Evolutionary conservation across 2,797 vertebrate species (phyloP).

Genomic region (Orestias chungarensis): DNA sequence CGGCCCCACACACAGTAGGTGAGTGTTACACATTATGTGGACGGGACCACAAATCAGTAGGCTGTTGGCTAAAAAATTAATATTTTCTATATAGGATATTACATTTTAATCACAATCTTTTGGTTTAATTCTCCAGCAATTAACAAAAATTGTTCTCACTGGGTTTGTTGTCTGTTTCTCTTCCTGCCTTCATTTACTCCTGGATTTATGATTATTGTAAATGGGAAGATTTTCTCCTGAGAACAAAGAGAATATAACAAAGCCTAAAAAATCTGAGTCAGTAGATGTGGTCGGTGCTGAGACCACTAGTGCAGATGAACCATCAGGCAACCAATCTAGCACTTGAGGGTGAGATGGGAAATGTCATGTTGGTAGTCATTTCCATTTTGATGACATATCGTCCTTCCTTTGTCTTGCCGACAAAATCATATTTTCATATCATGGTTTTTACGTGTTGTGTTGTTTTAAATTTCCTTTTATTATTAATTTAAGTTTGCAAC

Average conservation of each 20-base stretch:
- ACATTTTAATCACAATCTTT: constrained; percentile 1
- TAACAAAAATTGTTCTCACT: constrained; percentile 13
- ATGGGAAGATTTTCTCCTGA: constrained; percentile 76
- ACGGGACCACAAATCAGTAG: background rate
- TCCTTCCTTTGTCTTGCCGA: constrained; percentile 34
- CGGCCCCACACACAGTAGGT: constrained; percentile 89
- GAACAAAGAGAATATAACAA: constrained; percentile 74
- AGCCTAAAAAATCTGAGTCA: constrained; percentile 75
- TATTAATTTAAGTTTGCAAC: constrained; percentile 2
- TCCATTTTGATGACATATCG: constrained; percentile 43
- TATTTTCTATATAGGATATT: constrained; percentile 41
- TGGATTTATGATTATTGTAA: constrained; percentile 31
- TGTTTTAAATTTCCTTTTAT: constrained; percentile 1
- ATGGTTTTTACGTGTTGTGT: constrained; percentile 9
- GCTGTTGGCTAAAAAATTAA: background rate
- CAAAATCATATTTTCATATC: constrained; percentile 32
- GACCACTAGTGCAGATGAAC: constrained; percentile 69
- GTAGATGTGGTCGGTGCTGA: constrained; percentile 73
- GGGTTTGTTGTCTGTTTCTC: constrained; percentile 28
- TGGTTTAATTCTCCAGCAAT: constrained; percentile 38
- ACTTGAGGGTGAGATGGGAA: constrained; percentile 75
- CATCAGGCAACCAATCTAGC: constrained; percentile 71
- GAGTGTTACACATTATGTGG: constrained; percentile 47
- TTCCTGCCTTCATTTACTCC: constrained; percentile 19
- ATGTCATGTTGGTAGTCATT: constrained; percentile 57